Conservation (phyloP, 2,797 vertebrate genomes). For the Lutjanus argentimaculatus region DNA sequence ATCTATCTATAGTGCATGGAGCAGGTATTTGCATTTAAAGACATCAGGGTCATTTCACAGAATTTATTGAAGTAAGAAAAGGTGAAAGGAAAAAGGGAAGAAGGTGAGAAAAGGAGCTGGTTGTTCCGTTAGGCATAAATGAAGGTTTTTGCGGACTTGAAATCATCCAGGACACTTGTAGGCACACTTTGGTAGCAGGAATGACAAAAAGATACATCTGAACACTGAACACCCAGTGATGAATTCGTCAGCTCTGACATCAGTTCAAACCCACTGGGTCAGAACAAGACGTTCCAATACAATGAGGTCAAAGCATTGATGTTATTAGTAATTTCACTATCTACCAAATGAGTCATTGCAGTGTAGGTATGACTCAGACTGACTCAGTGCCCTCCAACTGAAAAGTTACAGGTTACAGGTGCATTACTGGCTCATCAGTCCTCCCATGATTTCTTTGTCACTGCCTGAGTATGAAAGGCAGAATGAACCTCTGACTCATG, state of each 20-base stretch:
- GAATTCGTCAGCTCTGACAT: not conserved
- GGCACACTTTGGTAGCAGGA: not conserved
- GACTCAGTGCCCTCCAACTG: conserved; percentile 5
- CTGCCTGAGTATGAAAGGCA: not conserved
- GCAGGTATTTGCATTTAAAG: conserved; percentile 28
- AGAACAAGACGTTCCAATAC: not conserved
- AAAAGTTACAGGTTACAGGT: conserved; percentile 8
- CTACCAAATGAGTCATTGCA: conserved; percentile 11
- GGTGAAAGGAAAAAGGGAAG: not conserved
- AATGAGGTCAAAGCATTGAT: conserved; percentile 13
- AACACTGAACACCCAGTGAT: not conserved
- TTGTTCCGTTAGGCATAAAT: not conserved
- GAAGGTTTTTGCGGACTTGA: not conserved
- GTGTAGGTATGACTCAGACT: conserved; percentile 25
- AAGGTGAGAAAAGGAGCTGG: not conserved
- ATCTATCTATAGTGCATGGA: conserved; percentile 1
- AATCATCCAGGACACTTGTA: not conserved
- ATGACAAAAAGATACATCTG: not conserved
- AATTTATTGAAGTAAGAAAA: not conserved
- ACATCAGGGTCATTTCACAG: conserved; percentile 17
- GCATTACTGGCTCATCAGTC: conserved; percentile 2
- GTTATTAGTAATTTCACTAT: conserved; percentile 1
- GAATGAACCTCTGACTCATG: not conserved
- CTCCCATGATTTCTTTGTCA: not conserved
- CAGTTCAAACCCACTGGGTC: not conserved